A percentile compares a stretch with the other conserved stretches of the same genome.
phyloP scores from a whole-genome alignment of 1,140 invertebrate genomes.

The Drosophila leontia region DNA sequence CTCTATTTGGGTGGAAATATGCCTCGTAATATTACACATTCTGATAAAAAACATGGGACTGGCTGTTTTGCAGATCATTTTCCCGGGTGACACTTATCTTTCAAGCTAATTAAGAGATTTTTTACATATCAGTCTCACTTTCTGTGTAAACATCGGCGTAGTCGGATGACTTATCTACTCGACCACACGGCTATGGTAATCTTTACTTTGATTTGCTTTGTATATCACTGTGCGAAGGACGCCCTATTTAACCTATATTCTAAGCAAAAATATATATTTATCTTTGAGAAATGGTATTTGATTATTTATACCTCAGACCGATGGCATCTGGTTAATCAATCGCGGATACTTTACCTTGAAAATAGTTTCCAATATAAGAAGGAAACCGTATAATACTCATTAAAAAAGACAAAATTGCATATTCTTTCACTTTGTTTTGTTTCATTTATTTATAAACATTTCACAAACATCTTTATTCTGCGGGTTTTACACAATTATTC shows the following conservation, averaged over 20 bases:
- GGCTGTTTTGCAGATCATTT: background rate
- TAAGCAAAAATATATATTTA: background rate
- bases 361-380: too few species aligned
- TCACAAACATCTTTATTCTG: constrained; percentile 76
- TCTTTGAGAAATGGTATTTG: background rate
- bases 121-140: background rate
- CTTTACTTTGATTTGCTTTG: background rate
- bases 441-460: constrained; percentile 80
- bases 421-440: constrained; percentile 51
- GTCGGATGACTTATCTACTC: background rate
- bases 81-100: background rate
- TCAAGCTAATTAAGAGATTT: background rate
- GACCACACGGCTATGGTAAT: background rate
- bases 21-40: background rate
- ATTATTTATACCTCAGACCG: background rate
- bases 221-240: background rate
- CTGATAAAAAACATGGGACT: background rate
- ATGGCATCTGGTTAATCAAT: too few species aligned
- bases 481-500: constrained; percentile 74
- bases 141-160: background rate
- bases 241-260: background rate
- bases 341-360: background rate
- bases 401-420: constrained; percentile 24
- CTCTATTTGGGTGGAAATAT: background rate
- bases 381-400: background rate